Evolutionary conservation across 2,888 invertebrate genomes (phyloP), one percentile per base, ranked within the genome.

Genomic region (Ophion ellenae): DNA sequence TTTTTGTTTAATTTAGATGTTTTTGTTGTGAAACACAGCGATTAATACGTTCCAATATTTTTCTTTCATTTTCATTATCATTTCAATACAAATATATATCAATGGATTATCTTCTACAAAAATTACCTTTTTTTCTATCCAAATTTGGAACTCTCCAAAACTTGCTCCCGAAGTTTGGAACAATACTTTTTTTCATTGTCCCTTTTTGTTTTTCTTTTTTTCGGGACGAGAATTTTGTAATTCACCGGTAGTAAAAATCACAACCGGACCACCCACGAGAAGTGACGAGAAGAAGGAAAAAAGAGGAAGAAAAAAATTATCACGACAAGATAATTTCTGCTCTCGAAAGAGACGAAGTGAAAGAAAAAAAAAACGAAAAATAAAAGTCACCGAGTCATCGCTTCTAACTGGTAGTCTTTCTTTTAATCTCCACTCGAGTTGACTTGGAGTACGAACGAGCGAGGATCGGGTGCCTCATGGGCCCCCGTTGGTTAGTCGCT

Each of bases 341-440:
- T 92, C 92, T 93, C 90, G 83, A 86, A 75, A 66, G 61, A 80
- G 40, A 61, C 36, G 47, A 24, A 24, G 57, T 64, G 45, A 61
- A 63, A 66, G 53, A 47, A 47, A 47, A 47, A 47, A 47, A 47
- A 47, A 47, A 47, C 7, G 47, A 47, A 47, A 47, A 45, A 89
- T 91, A 92, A 93, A 93, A 91, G 90, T 91, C 89, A 91, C 91
- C 89, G 87, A 93, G 94, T 94, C 94, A 94, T 94, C 92, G 93
- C 91, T 92, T 90, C 92, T 94, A 94, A 94, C 94, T 94, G 93
- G 93, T 93, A 92, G 92, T 93, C 93, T 93, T 93, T 92, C 92
- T 93, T 92, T 92, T 93, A 93, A 93, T 93, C 92, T 89, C 91
- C 92, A 92, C 93, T 93, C 88, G 90, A 92, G 88, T 88, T 90